Evolutionary conservation across 2,888 invertebrate genomes (phyloP), one percentile per base, ranked within the genome.

Genomic region (Zhuqinia jingwanae): DNA sequence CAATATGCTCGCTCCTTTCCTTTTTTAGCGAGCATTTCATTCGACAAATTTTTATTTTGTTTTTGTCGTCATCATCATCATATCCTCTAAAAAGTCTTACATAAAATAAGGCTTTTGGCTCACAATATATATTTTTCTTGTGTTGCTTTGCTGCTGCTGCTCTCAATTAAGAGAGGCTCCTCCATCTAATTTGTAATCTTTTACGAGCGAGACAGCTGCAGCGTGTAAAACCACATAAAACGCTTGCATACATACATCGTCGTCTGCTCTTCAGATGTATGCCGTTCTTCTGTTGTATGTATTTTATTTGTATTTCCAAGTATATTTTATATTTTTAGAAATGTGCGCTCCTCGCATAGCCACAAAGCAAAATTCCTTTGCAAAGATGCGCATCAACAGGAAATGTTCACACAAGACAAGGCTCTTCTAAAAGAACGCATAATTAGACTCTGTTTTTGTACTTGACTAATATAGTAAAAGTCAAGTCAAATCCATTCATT

Each of bases 171-270:
- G 17, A 2, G 47, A 56, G 50, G 20, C 70, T 85, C 68, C 77
- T 84, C 77, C 63, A 80, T 79, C 85, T 85, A 85, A 85, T 85
- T 85, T 53, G 56, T 63, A 80, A 73, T 79, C 79, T 80, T 80
- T 85, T 85, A 85, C 56, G 85, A 85, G 58, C 78, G 27, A 47
- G 73, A 65, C 85, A 85, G 85, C 85, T 85, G 85, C 80, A 85
- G 20, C 50, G 70, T 56, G 42, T 83, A 76, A 84, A 84, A 77
- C 84, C 84, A 84, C 84, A 84, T 84, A 68, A 84, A 84, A 84
- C 63, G 22, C 30, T 47, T 56, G 45, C 56, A 63, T 63, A 47
- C 47, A 47, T 53, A 53, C 53, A 2, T 3, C 36, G 8, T 36
- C 36, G 36, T 8, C 36, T 36, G 3, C 36, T 3, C 36, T 36